Conservation (phyloP, 2,888 invertebrate species). For the Siphonodentalium dalli region DNA sequence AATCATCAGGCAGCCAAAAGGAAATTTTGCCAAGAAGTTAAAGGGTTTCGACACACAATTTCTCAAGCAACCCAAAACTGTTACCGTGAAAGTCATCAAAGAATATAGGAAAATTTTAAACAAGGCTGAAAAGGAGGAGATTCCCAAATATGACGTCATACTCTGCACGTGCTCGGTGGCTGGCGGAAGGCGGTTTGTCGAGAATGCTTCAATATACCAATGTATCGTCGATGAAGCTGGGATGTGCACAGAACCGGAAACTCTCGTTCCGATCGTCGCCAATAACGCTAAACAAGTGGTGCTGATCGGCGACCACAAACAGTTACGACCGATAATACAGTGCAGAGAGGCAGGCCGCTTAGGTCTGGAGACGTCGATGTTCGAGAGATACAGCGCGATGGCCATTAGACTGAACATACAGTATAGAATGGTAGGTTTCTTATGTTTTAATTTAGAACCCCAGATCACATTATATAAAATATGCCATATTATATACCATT, state of each 20-base stretch:
- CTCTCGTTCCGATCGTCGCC: constrained; percentile 45
- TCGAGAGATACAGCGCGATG: constrained; percentile 32
- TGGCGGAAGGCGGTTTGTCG: no score
- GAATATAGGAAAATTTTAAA: constrained; percentile 25
- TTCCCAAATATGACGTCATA: constrained; percentile 38
- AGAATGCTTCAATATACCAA: constrained; percentile 28
- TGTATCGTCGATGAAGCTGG: constrained; percentile 57
- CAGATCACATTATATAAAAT: no score
- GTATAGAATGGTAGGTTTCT: constrained; percentile 49
- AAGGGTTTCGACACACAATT: constrained; percentile 25
- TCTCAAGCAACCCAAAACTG: constrained; percentile 4
- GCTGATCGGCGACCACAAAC: constrained; percentile 59
- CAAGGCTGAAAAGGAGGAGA: constrained; percentile 31
- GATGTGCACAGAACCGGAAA: constrained; percentile 58
- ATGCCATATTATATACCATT: no score
- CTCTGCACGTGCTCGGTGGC: constrained; percentile 43
- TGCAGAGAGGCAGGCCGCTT: constrained; percentile 36
- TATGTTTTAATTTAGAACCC: no score
- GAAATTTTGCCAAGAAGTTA: constrained; percentile 19
- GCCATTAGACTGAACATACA: constrained; percentile 29
- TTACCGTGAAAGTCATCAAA: constrained; percentile 11
- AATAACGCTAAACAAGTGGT: constrained; percentile 44
- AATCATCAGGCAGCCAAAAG: constrained; percentile 30
- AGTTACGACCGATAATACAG: constrained; percentile 53
- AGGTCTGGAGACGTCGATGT: constrained; percentile 45